Evolutionary conservation across 2,113 vertebrate genomes (phyloP), one percentile per base, ranked within the genome.

Genomic region (Tauraco erythrolophus): DNA sequence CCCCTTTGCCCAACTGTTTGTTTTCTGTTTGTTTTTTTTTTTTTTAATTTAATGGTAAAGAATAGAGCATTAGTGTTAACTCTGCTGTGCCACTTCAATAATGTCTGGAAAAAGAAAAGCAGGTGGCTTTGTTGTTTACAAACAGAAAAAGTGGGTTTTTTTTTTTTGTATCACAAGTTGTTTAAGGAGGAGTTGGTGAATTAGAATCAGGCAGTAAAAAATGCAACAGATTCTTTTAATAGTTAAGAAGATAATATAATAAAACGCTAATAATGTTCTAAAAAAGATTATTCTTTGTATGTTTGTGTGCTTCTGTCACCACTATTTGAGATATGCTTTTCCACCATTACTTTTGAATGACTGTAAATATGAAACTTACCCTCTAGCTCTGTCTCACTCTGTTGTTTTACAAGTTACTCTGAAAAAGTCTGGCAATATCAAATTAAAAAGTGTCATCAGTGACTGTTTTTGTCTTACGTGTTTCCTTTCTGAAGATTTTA

Each of bases 31-130:
- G n/a, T n/a, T n/a, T n/a, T n/a, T n/a, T n/a, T n/a, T n/a, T 50
- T 71, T 89, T 91, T 97, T 98, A 96, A 97, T 95, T 98, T 98
- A 98, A 98, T 84, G 69, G 45, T 92, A 78, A 86, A 84, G 39
- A 86, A 30, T 96, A 92, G 86, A 96, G 57, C 79, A 43, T 79
- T 96, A 89, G 62, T 65, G 50, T 92, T 92, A 80, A 86, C 93
- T 94, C 90, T 94, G 83, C 90, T 92, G 65, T 78, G 74, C 78
- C 61, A 27, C 66, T 50, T 82, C 79, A 57, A 2, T 61, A 35
- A 83, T 33, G 37, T 77, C 57, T 87, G 43, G 28, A n/a, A 68
- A 70, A 88, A 75, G 71, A 43, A 39, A 88, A 86, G 35, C 54
- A 74, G 56, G 33, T 80, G 51, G 2, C 66, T 88, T 60, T 90